Conservation (phyloP, 2,888 invertebrate genomes). For the Parascotia fuliginaria region DNA sequence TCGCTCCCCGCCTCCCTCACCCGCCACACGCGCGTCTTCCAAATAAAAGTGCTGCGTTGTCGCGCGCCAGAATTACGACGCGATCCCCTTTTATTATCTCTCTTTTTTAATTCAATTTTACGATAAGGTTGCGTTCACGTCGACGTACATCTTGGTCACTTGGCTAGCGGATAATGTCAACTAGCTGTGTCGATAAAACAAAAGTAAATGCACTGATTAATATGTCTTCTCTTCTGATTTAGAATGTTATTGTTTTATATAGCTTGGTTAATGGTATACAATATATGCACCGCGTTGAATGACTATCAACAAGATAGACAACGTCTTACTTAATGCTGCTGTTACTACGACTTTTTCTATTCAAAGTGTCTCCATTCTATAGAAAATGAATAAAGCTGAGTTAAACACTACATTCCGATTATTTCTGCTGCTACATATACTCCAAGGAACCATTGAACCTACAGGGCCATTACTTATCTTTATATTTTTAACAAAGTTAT, state of each 20-base stretch:
- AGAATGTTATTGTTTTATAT: constrained; percentile 1
- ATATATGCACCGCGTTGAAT: too few relatives aligned
- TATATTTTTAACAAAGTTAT: too few relatives aligned
- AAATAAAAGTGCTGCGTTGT: constrained; percentile 83
- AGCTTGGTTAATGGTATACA: neutral
- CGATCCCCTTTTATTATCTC: constrained; percentile 80
- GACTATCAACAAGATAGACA: too few relatives aligned
- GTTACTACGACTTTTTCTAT: too few relatives aligned
- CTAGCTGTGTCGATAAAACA: constrained; percentile 1
- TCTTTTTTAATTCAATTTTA: constrained; percentile 84
- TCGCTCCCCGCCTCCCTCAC: constrained; percentile 43
- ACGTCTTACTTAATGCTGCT: too few relatives aligned
- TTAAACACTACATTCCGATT: too few relatives aligned
- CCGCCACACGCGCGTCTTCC: constrained; percentile 75
- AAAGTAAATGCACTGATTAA: constrained; percentile 10
- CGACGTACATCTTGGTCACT: constrained; percentile 52
- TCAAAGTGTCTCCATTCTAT: too few relatives aligned
- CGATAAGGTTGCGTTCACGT: constrained; percentile 69
- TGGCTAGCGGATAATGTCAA: constrained; percentile 15
- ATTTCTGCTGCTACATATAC: too few relatives aligned
- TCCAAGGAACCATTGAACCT: too few relatives aligned
- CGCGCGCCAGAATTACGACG: constrained; percentile 84
- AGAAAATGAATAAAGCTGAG: too few relatives aligned
- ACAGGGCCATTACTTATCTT: too few relatives aligned
- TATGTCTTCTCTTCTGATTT: constrained; percentile 9